Percentiles rank a stretch among this genome's conserved stretches.
These are phyloP conservation scores for Seira sanloemensis DNA, from an alignment of 2,888 invertebrate species.

Conservation along the genomic window DNA sequence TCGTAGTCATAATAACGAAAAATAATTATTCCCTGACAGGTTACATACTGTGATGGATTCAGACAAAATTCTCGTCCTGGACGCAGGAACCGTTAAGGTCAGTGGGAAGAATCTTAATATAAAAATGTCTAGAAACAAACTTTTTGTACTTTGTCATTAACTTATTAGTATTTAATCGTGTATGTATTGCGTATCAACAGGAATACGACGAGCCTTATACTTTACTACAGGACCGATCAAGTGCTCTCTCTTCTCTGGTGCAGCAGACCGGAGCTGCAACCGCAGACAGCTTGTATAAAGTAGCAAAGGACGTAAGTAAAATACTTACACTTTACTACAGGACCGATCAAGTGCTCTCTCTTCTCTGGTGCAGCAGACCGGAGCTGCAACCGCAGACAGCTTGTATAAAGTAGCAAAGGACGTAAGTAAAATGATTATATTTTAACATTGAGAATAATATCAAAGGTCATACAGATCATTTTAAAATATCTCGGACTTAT, in stretches of 20 bases:
- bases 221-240: constrained; percentile 80
- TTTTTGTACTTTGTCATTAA: too few species aligned
- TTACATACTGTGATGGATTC: constrained; percentile 96
- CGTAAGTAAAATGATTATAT: too few species aligned
- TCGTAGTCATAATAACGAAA: too few species aligned
- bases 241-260: constrained; percentile 82
- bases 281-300: constrained; percentile 80
- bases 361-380: constrained; percentile 69
- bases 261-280: constrained; percentile 83
- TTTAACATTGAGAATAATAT: too few species aligned
- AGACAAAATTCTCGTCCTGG: constrained; percentile 92
- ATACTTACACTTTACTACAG: constrained; percentile 63
- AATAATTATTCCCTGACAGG: constrained; percentile 89
- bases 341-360: constrained; percentile 56
- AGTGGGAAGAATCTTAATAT: too few species aligned
- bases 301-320: constrained; percentile 79
- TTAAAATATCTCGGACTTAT: too few species aligned
- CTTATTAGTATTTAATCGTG: too few species aligned
- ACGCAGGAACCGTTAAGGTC: constrained; percentile 82
- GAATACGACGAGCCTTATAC: constrained; percentile 88
- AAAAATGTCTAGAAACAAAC: too few species aligned
- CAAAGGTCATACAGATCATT: too few species aligned
- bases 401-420: constrained; percentile 65
- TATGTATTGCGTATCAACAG: constrained; percentile 61
- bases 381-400: constrained; percentile 54